Evolutionary conservation across 2,113 vertebrate species (phyloP).

Genomic region (Datnioides undecimradiatus): DNA sequence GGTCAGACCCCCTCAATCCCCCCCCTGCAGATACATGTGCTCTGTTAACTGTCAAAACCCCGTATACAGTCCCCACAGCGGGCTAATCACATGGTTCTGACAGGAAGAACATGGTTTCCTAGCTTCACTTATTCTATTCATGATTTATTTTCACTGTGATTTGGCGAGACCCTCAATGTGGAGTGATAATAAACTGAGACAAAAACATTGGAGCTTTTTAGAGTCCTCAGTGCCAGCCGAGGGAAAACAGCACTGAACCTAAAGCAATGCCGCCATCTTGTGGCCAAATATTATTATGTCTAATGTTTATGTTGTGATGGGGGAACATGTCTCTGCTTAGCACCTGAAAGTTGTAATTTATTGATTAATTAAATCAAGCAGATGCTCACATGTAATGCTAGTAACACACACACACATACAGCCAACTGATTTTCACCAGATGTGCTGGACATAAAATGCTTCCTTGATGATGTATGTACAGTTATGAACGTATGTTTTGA

Average conservation of each 20-base stretch:
- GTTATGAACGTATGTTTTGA: not conserved
- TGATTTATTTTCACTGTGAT: conserved; percentile 22
- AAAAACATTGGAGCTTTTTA: not conserved
- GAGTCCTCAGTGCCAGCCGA: not conserved
- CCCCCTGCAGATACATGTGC: not conserved
- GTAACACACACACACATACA: not conserved
- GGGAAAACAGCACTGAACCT: not conserved
- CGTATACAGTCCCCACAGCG: not conserved
- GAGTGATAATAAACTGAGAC: conserved; percentile 1
- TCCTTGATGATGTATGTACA: not conserved
- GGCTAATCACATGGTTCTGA: not conserved
- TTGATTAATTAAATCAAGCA: not conserved
- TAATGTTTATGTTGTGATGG: not conserved
- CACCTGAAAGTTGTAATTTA: not conserved
- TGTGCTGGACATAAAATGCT: not conserved
- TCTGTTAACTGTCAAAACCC: not conserved
- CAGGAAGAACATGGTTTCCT: conserved; percentile 9
- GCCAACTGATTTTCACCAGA: not conserved
- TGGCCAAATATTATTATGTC: conserved; percentile 29
- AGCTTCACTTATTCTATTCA: not conserved
- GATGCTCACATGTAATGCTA: not conserved
- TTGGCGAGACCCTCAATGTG: not conserved
- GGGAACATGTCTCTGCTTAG: not conserved
- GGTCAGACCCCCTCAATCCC: no score
- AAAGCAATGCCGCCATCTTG: conserved; percentile 70